Evolutionary conservation across 1,140 invertebrate genomes (phyloP).

Genomic region (Philaenus spumarius): DNA sequence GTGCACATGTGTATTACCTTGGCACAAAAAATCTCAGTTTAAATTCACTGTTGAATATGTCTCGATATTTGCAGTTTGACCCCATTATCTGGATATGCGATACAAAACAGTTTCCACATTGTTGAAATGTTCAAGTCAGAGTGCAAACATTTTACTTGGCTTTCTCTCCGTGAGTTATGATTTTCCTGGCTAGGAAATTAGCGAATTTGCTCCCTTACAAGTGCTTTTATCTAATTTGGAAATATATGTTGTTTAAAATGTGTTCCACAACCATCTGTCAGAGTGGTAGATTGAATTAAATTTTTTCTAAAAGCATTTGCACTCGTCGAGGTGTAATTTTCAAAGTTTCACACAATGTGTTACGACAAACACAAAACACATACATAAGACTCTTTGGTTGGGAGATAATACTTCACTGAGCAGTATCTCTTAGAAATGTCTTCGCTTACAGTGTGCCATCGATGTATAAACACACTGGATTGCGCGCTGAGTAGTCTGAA

Average conservation of each 20-base stretch:
- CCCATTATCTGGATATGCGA: not conserved
- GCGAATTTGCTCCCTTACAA: not conserved
- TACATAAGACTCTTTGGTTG: conserved; percentile 1
- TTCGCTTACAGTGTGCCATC: too few relatives aligned
- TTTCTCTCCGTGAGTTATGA: not conserved
- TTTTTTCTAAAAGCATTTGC: conserved; percentile 6
- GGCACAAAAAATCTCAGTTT: too few relatives aligned
- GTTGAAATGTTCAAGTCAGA: too few relatives aligned
- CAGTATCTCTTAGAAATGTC: too few relatives aligned
- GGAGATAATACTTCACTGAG: too few relatives aligned
- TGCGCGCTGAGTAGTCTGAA: too few relatives aligned
- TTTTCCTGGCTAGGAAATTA: conserved; percentile 1
- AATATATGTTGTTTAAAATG: not conserved
- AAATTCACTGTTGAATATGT: too few relatives aligned
- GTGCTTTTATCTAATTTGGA: too few relatives aligned
- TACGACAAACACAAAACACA: conserved; percentile 6
- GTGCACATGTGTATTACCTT: not conserved
- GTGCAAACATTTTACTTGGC: too few relatives aligned
- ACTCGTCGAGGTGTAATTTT: conserved; percentile 12
- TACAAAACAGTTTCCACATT: too few relatives aligned
- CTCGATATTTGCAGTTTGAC: not conserved
- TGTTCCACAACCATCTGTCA: not conserved
- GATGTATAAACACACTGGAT: too few relatives aligned
- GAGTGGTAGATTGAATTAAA: conserved; percentile 6
- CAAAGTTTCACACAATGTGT: too few relatives aligned